phyloP scores from a whole-genome alignment of 2,888 invertebrate genomes.

The Bombyx huttoni region DNA sequence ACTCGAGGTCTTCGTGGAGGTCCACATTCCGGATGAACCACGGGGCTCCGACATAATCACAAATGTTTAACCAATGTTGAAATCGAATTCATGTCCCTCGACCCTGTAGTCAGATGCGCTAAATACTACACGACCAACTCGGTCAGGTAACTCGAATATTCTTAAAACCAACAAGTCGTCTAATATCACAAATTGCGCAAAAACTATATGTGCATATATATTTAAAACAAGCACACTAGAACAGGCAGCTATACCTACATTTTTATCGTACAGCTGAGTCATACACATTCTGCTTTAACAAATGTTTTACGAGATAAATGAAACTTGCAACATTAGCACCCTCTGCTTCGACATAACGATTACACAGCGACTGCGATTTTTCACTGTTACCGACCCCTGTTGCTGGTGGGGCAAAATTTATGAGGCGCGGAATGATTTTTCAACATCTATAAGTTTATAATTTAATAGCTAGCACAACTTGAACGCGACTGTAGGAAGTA shows the following conservation, averaged over 20 bases:
- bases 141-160: too few relatives aligned
- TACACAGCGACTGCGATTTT: conserved; percentile 59
- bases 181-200: too few relatives aligned
- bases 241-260: neutral
- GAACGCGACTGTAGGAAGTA: conserved; percentile 23
- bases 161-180: too few relatives aligned
- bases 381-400: conserved; percentile 55
- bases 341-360: conserved; percentile 53
- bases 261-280: conserved; percentile 17
- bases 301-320: conserved; percentile 59
- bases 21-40: too few relatives aligned
- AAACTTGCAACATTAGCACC: conserved; percentile 62
- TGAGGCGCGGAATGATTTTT: conserved; percentile 63
- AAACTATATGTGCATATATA: neutral
- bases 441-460: conserved; percentile 61
- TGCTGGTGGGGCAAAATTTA: conserved; percentile 49
- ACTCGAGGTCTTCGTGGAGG: too few relatives aligned
- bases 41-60: too few relatives aligned
- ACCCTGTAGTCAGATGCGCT: too few relatives aligned
- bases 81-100: too few relatives aligned
- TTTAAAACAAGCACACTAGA: neutral
- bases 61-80: too few relatives aligned
- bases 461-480: conserved; percentile 37
- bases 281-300: conserved; percentile 41
- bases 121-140: too few relatives aligned